Conservation (phyloP, 2,797 vertebrate genomes). For the Anas acuta region DNA sequence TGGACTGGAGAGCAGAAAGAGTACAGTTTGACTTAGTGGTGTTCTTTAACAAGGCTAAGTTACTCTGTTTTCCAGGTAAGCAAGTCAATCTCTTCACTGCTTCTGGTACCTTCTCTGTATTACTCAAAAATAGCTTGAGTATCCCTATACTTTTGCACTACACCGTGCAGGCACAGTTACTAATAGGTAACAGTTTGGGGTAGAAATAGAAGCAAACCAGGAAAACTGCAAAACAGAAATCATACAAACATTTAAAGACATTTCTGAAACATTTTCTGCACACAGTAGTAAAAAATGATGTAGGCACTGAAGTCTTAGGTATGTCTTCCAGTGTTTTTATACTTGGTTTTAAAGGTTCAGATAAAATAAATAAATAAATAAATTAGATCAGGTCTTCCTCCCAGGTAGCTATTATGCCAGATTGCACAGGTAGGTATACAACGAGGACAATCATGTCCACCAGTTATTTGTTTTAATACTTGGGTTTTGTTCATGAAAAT, state of each 20-base stretch:
- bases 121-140: background rate
- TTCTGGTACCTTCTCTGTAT: background rate
- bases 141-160: background rate
- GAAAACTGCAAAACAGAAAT: background rate
- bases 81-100: no score
- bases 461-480: no score
- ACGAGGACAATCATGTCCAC: no score
- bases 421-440: no score
- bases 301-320: background rate
- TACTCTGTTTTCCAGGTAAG: background rate
- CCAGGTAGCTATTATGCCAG: no score
- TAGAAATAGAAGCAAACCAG: background rate
- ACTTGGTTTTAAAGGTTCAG: background rate
- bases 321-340: background rate
- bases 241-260: background rate
- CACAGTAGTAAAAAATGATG: background rate
- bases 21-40: background rate
- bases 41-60: background rate
- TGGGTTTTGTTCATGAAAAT: no score
- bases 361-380: background rate
- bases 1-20: background rate
- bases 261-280: background rate
- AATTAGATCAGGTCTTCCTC: no score
- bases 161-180: background rate
- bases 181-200: rapidly evolving